Evolutionary conservation across 1,140 invertebrate genomes (phyloP), one percentile per base, ranked within the genome.

Genomic region (Contarinia nasturtii): DNA sequence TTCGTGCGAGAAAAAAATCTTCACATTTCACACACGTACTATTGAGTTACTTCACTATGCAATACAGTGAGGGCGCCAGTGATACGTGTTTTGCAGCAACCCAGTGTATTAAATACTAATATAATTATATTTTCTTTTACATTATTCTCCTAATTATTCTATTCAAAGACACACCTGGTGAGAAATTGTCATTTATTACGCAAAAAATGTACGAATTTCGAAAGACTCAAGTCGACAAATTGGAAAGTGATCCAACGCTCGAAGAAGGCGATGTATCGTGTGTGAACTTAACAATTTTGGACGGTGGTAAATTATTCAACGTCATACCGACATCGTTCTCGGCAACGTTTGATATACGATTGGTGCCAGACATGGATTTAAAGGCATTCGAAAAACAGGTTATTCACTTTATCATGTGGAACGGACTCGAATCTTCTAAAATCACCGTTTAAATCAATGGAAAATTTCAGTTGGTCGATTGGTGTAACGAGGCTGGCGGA

Each of bases 221-320:
- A 22, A 70, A 74, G 33, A 55, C 71, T 46, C 73, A 90, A 58
- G 77, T 79, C 50, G 58, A 68, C 18, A 74, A 75, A 53, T 58
- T 91, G 27, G 67, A 75, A n/a, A 64, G 66, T 11, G 71, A 86
- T 63, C 67, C 75, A 1, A 67, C 75, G 41, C 56, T 80, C 2
- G 72, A 67, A 2, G 67, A 90, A 33, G 87, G 88, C 7, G 83
- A 92, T 68, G 84, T 94, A 1, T 87, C 85, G 1, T 82, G 86
- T 2, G 64, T 93, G 0, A 96, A 96, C 68, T 67, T 94, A 45
- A 95, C 87, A 0, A 76, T 77, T 61, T 46, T 92, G 45, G 82
- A 75, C 10, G 91, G 91, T 48, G 92, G 92, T n/a, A 76, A 92
- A 1, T 90, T 94, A 63, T 68, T 74, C n/a, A 97, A 97, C 66